Percentiles rank a stretch among this genome's conserved stretches.
These are phyloP conservation scores for Xanthia icteritia DNA, from an alignment of 2,888 invertebrate genomes.

Conservation along the genomic window DNA sequence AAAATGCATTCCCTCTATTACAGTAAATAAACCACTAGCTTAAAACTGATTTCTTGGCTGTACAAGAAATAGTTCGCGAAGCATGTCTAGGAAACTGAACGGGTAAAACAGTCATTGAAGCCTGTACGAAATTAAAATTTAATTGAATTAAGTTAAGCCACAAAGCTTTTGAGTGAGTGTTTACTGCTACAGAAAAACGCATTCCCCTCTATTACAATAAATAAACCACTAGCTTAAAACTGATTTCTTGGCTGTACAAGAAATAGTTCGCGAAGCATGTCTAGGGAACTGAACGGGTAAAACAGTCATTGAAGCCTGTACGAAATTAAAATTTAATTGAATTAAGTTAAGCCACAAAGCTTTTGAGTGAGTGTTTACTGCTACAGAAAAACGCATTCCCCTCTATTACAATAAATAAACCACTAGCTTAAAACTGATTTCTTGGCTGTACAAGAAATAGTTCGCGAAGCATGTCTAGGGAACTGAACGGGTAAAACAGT, in stretches of 20 bases:
- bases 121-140: slow-evolving; percentile 14
- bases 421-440: neutral
- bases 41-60: neutral
- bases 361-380: no score
- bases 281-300: neutral
- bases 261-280: neutral
- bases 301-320: neutral
- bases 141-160: slow-evolving; percentile 4
- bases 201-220: neutral
- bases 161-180: no score
- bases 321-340: slow-evolving; percentile 14
- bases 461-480: neutral
- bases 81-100: neutral
- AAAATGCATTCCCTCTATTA: neutral
- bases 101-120: neutral
- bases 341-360: slow-evolving; percentile 11
- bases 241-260: slow-evolving; percentile 1
- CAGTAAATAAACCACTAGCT: neutral
- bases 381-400: neutral
- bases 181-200: neutral
- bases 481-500: neutral
- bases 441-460: neutral
- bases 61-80: neutral
- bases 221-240: neutral
- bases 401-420: neutral